These are phyloP conservation scores for Acrobasis repandana DNA, from an alignment of 2,888 invertebrate genomes.

Conservation along the genomic window DNA sequence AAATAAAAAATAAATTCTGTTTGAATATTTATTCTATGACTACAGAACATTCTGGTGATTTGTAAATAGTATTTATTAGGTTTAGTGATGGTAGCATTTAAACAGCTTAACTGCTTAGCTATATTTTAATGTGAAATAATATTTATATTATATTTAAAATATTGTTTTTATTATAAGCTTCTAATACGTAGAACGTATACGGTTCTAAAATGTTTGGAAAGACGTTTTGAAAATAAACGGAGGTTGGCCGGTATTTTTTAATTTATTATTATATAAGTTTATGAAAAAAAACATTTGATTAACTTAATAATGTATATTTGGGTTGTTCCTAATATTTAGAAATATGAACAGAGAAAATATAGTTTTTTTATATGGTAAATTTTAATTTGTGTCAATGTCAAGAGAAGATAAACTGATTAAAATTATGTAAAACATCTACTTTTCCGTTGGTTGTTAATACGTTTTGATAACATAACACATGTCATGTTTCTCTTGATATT, in stretches of 20 bases:
- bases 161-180: conserved; percentile 67
- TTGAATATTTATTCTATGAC: conserved; percentile 28
- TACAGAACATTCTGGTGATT: conserved; percentile 73
- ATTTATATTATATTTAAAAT: conserved; percentile 80
- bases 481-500: neutral
- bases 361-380: conserved; percentile 11
- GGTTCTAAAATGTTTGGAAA: conserved; percentile 33
- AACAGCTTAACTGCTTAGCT: conserved; percentile 75
- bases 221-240: conserved; percentile 25
- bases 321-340: conserved; percentile 72
- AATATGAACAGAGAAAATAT: conserved; percentile 45
- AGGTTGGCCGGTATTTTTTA: conserved; percentile 31
- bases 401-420: neutral
- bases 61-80: conserved; percentile 82
- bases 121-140: conserved; percentile 80
- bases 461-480: neutral
- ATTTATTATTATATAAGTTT: conserved; percentile 49
- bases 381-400: neutral
- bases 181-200: conserved; percentile 70
- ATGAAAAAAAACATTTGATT: conserved; percentile 58
- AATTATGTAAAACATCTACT: neutral
- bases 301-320: conserved; percentile 57
- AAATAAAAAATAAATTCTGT: neutral
- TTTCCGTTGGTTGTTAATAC: neutral
- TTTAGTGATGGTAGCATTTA: conserved; percentile 76